Evolutionary conservation across 2,888 invertebrate species (phyloP).

Genomic region (Acheta domesticus): DNA sequence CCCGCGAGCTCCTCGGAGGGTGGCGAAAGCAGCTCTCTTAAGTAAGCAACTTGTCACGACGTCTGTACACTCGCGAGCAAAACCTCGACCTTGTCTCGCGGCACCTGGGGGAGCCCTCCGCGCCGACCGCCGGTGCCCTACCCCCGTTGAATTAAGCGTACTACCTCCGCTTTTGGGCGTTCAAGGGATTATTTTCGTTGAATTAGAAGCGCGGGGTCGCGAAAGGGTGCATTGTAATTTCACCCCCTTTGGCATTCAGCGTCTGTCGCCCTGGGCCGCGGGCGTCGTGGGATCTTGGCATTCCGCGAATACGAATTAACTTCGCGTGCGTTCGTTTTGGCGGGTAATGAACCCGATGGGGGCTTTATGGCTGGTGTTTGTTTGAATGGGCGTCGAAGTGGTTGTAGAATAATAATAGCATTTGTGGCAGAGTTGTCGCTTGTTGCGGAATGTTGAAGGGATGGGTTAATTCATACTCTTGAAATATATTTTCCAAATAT

Average conservation of each 20-base stretch:
- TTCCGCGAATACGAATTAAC: constrained; percentile 7
- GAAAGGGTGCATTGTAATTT: background rate
- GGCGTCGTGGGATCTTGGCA: background rate
- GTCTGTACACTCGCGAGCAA: constrained; percentile 18
- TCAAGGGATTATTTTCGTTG: constrained; percentile 18
- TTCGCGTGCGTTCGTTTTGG: background rate
- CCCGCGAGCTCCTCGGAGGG: constrained; percentile 18
- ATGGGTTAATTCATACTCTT: no score
- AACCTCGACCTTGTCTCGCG: constrained; percentile 21
- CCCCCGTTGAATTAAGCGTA: background rate
- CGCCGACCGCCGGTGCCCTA: background rate
- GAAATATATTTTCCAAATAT: no score
- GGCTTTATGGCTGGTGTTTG: background rate
- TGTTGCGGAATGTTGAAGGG: no score
- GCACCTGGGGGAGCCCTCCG: background rate
- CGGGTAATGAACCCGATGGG: background rate
- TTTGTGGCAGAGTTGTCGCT: no score
- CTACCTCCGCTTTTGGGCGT: background rate
- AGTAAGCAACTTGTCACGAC: constrained; percentile 33
- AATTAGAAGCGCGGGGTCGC: background rate
- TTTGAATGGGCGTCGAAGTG: background rate
- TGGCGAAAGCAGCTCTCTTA: constrained; percentile 26
- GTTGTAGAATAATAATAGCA: background rate
- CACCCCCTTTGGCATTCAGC: background rate
- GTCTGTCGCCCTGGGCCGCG: background rate